phyloP scores from a whole-genome alignment of 1,140 invertebrate genomes.

The Batillaria attramentaria region DNA sequence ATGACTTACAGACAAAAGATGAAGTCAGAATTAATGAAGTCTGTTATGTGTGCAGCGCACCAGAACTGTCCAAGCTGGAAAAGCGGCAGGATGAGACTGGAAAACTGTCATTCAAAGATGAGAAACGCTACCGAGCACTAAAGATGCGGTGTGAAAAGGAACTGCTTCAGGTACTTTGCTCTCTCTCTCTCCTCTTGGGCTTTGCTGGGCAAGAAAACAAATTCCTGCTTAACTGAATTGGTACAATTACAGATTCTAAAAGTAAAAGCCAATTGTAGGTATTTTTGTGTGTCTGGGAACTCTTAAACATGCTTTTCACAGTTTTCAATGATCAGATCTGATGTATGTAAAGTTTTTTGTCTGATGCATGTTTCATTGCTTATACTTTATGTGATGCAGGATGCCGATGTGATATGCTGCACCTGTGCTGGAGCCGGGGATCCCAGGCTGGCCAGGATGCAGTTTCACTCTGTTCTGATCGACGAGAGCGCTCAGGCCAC shows the following conservation, averaged over 20 bases:
- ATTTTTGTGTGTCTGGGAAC: no score
- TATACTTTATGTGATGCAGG: conserved; percentile 45
- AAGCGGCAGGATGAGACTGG: conserved; percentile 98
- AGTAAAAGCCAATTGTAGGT: no score
- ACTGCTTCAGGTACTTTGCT: conserved; percentile 77
- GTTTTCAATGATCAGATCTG: no score
- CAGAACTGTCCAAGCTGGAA: conserved; percentile 95
- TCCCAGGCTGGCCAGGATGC: conserved; percentile 88
- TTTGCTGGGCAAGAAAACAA: no score
- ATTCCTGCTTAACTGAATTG: no score
- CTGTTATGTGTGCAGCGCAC: conserved; percentile 58
- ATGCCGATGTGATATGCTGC: conserved; percentile 98
- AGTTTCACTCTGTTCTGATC: conserved; percentile 98
- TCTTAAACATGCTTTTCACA: no score
- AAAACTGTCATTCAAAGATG: conserved; percentile 90
- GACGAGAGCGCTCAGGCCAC: conserved; percentile 97
- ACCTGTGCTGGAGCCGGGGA: conserved; percentile 99
- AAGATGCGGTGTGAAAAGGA: conserved; percentile 95
- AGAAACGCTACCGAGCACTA: conserved; percentile 92
- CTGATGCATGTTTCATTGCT: not conserved
- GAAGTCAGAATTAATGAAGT: not conserved
- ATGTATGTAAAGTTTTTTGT: no score
- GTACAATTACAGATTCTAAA: no score
- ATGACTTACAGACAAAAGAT: not conserved
- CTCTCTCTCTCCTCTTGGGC: not conserved